These are phyloP conservation scores for Mesembrinibis cayennensis DNA, from an alignment of 2,113 vertebrate species.

Conservation along the genomic window DNA sequence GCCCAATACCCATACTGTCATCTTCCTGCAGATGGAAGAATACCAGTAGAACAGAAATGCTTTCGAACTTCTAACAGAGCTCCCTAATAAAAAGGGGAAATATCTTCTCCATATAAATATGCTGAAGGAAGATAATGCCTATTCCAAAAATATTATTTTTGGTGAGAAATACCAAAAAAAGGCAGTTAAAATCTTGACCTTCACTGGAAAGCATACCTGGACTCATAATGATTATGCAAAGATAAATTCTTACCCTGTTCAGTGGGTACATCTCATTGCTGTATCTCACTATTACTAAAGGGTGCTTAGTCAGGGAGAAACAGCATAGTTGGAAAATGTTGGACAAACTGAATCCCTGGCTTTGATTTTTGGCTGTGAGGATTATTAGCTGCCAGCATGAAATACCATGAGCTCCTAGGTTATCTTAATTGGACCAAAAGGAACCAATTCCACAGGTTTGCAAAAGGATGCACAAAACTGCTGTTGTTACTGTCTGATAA, in stretches of 20 bases:
- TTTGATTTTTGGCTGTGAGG: neutral
- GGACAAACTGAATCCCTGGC: neutral
- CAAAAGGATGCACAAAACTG: neutral
- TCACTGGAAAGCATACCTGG: neutral
- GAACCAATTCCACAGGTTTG: neutral
- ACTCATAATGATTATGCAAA: neutral
- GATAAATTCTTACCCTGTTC: neutral
- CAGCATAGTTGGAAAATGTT: neutral
- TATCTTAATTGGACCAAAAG: neutral
- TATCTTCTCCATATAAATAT: neutral
- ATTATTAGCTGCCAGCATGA: neutral
- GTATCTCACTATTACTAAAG: neutral
- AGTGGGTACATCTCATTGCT: neutral
- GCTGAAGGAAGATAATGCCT: neutral
- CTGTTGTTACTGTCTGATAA: neutral
- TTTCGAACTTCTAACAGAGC: neutral
- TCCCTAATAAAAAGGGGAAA: neutral
- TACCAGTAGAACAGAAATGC: neutral
- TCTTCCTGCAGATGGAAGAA: neutral
- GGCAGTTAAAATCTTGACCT: neutral
- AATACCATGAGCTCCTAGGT: neutral
- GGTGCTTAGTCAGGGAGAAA: neutral
- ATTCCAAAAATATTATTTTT: neutral
- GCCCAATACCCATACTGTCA: neutral
- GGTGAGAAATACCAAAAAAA: neutral